Evolutionary conservation across 2,888 invertebrate species (phyloP), one percentile per base, ranked within the genome.

Genomic region (Chrysolina haemoptera): DNA sequence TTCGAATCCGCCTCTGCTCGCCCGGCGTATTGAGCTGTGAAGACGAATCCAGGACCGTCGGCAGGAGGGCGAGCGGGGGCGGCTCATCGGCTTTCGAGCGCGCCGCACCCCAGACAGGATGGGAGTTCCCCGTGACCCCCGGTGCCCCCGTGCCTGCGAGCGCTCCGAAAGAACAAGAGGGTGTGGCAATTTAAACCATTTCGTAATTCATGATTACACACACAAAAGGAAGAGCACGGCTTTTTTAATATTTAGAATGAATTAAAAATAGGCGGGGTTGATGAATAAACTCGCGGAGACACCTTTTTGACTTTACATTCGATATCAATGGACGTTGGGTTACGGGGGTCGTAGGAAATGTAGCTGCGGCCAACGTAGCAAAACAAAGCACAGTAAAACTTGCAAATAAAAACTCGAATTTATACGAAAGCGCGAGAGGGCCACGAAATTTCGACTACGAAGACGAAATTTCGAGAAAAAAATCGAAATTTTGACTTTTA

Each of bases 81-180:
- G 73, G 76, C 76, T 50, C 64, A 73, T 73, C 67, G 62, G 27
- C 72, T 76, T 70, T 76, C 78, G 78, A 78, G 77, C 76, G 81
- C 80, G 81, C 85, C 86, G 84, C 85, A 84, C 86, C 86, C 85
- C 85, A 86, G 86, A 86, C 86, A 87, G 87, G 87, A 87, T 87
- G 87, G 87, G 87, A 86, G 87, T 86, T 85, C 85, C 86, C 81
- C 82, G 79, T 86, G 86, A 84, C 86, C 86, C 85, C 85, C 84
- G 76, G 76, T 83, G 82, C 81, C 84, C 83, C 83, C 76, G 73
- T 77, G 77, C 80, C 80, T 74, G 78, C 80, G 76, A 79, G 83
- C 81, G 77, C 81, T 80, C 83, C 82, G 80, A 83, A 84, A 83
- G 82, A 83, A 77, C 82, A 77, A 76, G 79, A 84, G 83, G 84